A percentile compares a stretch with the other conserved stretches of the same genome.
phyloP scores from a whole-genome alignment of 2,113 vertebrate genomes.

The Alethe diademata region DNA sequence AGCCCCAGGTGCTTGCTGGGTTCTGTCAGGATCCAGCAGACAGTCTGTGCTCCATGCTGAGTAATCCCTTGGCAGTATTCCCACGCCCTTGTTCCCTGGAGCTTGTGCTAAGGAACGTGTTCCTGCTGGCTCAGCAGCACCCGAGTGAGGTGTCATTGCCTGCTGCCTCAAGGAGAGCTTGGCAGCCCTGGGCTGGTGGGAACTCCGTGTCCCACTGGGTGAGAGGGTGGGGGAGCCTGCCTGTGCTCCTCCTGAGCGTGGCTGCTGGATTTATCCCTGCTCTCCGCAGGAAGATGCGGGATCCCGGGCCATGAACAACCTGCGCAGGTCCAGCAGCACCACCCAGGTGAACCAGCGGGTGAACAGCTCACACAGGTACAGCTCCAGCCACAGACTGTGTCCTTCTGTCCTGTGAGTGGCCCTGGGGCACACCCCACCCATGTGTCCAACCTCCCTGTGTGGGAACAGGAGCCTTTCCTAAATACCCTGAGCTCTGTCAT shows the following conservation, averaged over 20 bases:
- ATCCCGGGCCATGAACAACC: conserved; percentile 88
- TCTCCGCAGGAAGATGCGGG: conserved; percentile 71
- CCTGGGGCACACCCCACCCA: background rate
- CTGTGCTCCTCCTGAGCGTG: rapidly evolving
- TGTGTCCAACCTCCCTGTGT: background rate
- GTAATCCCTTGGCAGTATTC: background rate
- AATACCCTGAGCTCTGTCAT: rapidly evolving
- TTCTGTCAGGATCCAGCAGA: background rate
- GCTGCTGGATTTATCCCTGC: background rate
- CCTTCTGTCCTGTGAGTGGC: rapidly evolving
- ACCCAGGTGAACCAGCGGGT: conserved; percentile 85
- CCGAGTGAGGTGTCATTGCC: background rate
- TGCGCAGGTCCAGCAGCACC: conserved; percentile 89
- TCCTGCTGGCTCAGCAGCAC: background rate
- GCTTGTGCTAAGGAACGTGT: background rate
- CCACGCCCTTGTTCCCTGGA: background rate
- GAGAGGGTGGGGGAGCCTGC: background rate
- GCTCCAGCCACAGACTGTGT: rapidly evolving
- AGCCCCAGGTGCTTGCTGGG: background rate
- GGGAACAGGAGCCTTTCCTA: background rate
- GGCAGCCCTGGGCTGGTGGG: background rate
- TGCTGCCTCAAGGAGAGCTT: background rate
- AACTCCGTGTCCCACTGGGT: rapidly evolving
- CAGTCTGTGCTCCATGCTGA: background rate
- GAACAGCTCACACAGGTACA: conserved; percentile 75